A percentile compares a stretch with the other conserved stretches of the same genome.
Conservation (phyloP, 92 coral and sea anemone genomes). For the Porites lobata region DNA sequence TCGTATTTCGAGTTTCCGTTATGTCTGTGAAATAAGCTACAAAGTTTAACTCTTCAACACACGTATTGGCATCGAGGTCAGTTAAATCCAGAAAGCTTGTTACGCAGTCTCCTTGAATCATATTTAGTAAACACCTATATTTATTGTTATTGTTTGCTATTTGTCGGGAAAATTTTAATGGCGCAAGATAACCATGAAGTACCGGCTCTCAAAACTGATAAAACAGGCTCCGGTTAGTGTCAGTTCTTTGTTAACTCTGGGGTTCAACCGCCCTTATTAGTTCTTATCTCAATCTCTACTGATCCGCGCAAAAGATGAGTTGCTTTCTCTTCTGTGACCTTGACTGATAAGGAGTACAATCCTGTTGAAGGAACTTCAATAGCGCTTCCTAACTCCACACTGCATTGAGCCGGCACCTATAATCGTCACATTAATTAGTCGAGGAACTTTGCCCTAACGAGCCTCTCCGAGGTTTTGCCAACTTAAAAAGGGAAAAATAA, state of each 20-base stretch:
- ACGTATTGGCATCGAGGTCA: too few species aligned
- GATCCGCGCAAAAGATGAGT: conserved; percentile 2
- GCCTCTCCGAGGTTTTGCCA: too few species aligned
- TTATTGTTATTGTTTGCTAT: background rate
- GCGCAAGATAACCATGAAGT: background rate
- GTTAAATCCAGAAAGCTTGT: too few species aligned
- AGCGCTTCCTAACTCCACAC: background rate
- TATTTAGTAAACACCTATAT: background rate
- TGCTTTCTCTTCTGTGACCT: conserved; percentile 25
- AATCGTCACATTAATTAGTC: too few species aligned
- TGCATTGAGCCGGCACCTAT: background rate
- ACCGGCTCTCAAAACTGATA: conserved; percentile 16
- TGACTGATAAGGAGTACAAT: conserved; percentile 12
- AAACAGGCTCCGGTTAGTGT: background rate
- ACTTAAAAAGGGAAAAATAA: too few species aligned
- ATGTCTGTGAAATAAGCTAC: too few species aligned
- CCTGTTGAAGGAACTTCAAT: background rate
- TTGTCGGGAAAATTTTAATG: background rate
- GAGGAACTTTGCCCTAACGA: too few species aligned
- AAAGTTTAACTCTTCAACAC: too few species aligned
- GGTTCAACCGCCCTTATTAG: background rate
- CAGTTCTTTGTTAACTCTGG: background rate
- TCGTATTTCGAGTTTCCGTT: too few species aligned
- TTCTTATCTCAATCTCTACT: background rate
- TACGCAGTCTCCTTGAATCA: too few species aligned